These are phyloP conservation scores for Spodoptera frugiperda DNA, from an alignment of 1,140 invertebrate species.

Conservation along the genomic window DNA sequence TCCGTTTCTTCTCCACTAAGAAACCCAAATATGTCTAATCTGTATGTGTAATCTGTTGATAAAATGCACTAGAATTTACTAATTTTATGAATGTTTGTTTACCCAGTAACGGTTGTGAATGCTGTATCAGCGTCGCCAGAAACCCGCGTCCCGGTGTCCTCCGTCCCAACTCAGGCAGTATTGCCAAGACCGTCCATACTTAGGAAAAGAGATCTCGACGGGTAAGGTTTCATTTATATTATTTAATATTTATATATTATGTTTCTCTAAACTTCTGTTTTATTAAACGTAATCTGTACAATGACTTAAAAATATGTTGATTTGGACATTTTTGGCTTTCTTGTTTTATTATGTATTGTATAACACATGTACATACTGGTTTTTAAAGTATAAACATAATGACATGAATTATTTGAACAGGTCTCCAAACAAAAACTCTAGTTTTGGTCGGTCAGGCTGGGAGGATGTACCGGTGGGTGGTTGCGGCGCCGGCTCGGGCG, in stretches of 20 bases:
- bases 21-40: too few relatives aligned
- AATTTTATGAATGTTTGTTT: constrained; percentile 21
- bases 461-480: constrained; percentile 64
- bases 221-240: constrained; percentile 56
- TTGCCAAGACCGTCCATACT: constrained; percentile 75
- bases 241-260: too few relatives aligned
- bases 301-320: too few relatives aligned
- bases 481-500: constrained; percentile 56
- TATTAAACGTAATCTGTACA: too few relatives aligned
- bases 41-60: too few relatives aligned
- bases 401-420: not conserved
- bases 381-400: not conserved
- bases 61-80: too few relatives aligned
- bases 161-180: constrained; percentile 56
- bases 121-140: constrained; percentile 60
- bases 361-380: too few relatives aligned
- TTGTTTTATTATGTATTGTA: too few relatives aligned
- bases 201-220: constrained; percentile 75
- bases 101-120: constrained; percentile 63
- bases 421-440: constrained; percentile 9
- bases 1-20: too few relatives aligned
- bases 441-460: constrained; percentile 57
- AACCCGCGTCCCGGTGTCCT: constrained; percentile 53
- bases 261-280: not conserved
- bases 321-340: too few relatives aligned